Conservation (phyloP, 2,113 vertebrate genomes). For the Ammospiza caudacuta region DNA sequence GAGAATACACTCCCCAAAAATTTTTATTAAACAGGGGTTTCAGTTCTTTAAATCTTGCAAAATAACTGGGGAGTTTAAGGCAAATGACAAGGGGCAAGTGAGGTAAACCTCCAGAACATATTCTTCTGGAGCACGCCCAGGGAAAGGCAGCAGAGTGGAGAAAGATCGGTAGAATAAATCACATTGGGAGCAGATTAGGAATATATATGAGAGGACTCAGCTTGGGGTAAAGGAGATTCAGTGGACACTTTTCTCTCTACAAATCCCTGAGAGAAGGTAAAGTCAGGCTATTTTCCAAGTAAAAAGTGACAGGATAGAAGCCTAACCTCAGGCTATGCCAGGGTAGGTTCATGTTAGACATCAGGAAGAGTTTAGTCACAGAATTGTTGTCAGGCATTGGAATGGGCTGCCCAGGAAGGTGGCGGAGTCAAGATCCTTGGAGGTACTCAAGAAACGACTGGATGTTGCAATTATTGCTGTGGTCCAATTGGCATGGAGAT, state of each 20-base stretch:
- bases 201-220: background rate
- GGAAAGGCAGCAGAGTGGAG: background rate
- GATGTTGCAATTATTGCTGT: background rate
- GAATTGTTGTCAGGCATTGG: background rate
- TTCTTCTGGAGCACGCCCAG: background rate
- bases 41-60: background rate
- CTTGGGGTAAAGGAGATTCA: background rate
- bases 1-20: rapidly evolving
- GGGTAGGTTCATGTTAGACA: background rate
- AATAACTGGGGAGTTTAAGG: background rate
- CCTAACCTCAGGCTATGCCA: background rate
- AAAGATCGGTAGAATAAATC: background rate
- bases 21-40: rapidly evolving
- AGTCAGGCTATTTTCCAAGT: background rate
- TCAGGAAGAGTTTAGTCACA: background rate
- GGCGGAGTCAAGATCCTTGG: background rate
- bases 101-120: background rate
- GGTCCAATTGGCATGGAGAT: background rate
- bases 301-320: background rate
- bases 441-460: background rate
- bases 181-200: background rate
- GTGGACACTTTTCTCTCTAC: background rate
- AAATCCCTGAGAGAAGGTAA: background rate
- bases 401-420: background rate
- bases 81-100: background rate